Evolutionary conservation across 1,140 invertebrate genomes (phyloP), one percentile per base, ranked within the genome.

Genomic region (Lordiphosa collinella): DNA sequence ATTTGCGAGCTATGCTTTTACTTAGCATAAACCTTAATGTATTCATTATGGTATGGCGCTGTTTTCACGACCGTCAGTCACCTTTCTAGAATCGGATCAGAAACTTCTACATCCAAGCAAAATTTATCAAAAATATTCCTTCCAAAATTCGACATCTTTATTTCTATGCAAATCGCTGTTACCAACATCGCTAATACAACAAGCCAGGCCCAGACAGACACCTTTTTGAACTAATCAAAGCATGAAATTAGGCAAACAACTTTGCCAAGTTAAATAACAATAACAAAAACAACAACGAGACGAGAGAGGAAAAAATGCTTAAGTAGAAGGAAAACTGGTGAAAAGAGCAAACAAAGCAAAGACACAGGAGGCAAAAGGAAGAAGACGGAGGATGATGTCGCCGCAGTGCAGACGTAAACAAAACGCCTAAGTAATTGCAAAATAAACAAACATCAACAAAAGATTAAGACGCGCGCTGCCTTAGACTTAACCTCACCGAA

Each of bases 371-470:
- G 5, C 0, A 13, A 12, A 18, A 10, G 46, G 7, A 9, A 14
- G 11, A 29, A 14, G 8, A n/a, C 48, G 31, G 18, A 8, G 36
- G 41, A 43, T 47, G 16, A 35, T 47, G 43, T 36, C 53, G 72
- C 78, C 67, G 76, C 76, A 82, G 72, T 84, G 78, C 78, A 76
- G 78, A 82, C 59, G 78, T 78, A 76, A 84, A 84, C 79, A 86
- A 73, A 80, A 86, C 79, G 80, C 80, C 82, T 85, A 85, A 85
- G 80, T 86, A 86, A 85, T 85, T 85, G 79, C 79, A 86, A 78
- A 85, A 85, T 85, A 85, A 85, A 85, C 79, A 85, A 85, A 75
- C 80, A 85, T 86, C 79, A 85, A 86, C 79, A 85, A 86, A 85
- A 85, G 80, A 85, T 85, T 85, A 85, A 79, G 80, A 85, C 79